Base-by-base conservation (phyloP, 2,797 vertebrate genomes). In the Xenentodon cancila region DNA sequence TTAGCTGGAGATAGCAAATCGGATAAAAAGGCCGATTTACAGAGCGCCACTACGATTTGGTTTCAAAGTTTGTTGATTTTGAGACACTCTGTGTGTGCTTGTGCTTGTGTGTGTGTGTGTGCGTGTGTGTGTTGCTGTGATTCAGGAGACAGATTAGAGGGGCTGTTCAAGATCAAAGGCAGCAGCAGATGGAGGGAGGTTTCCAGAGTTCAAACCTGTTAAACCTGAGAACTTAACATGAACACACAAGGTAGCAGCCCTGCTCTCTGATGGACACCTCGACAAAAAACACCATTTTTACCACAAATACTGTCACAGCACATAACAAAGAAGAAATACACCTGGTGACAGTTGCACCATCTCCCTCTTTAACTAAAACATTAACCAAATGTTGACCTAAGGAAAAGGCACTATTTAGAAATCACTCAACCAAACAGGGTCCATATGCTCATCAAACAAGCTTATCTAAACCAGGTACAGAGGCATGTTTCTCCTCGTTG, bases 11-110 rank as follows among this genome's bases (percentile, higher is more conserved):
- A 88, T 84, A 59, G 61, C 0, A 4, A 17, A 2, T 42, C 42
- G 51, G 87, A 86, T 84, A 65, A 21, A n/a, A n/a, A 13, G 49
- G 53, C 63, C 44, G 69, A 80, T 71, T 77, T 80, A 84, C 68
- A 82, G 68, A 40, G 48, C 6, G 5, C 82, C 77, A 7, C 76
- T 68, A 84, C 84, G 61, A 60, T 80, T 77, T 45, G 44, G 63
- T 80, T 81, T 67, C 59, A 75, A 68, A 76, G 73, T 81, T 83
- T 88, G 86, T 84, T 89, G 80, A 62, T 62, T 77, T 72, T 74
- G 46, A 73, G 79, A 68, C 55, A 48, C 58, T 32, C 34, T 15
- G 42, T 71, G 69, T 78, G 18, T 59, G 61, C 80, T 71, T 63
- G 79, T 73, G 16, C 11, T 15, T 65, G 54, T 47, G n/a, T 42